These are phyloP conservation scores for Istiophorus platypterus DNA, from an alignment of 2,113 vertebrate genomes.

Conservation along the genomic window DNA sequence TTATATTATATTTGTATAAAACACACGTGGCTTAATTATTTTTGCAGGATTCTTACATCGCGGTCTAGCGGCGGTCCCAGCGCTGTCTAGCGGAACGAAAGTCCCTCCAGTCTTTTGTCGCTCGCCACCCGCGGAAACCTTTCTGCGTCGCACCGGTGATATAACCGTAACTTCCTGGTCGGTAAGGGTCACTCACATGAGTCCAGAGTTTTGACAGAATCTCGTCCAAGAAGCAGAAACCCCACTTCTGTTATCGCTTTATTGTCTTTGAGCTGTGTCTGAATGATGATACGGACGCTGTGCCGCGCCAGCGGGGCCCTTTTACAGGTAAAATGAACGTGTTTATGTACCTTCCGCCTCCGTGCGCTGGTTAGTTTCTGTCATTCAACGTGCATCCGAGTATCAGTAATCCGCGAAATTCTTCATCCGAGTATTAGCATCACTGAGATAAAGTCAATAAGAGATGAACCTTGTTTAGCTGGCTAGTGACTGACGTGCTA, in stretches of 20 bases:
- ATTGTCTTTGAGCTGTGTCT: not conserved
- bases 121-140: constrained; percentile 16
- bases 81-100: constrained; percentile 53
- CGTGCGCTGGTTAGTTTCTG: not conserved
- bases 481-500: too few species aligned
- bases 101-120: not conserved
- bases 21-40: too few species aligned
- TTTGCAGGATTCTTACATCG: too few species aligned
- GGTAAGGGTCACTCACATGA: constrained; percentile 71
- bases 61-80: too few species aligned
- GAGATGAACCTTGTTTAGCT: not conserved
- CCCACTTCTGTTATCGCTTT: accelerated
- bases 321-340: constrained; percentile 73
- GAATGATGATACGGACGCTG: constrained; percentile 79
- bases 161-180: constrained; percentile 73
- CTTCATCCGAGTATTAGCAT: not conserved
- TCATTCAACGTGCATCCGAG: constrained; percentile 27
- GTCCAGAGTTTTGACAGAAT: not conserved
- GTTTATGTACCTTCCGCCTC: not conserved
- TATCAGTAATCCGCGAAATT: constrained; percentile 7
- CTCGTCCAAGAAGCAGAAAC: not conserved
- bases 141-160: constrained; percentile 63
- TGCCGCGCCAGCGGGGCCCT: constrained; percentile 75
- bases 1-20: too few species aligned
- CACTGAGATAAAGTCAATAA: too few species aligned